Evolutionary conservation across 2,888 invertebrate species (phyloP).

Genomic region (Nephrotoma guestfalica): DNA sequence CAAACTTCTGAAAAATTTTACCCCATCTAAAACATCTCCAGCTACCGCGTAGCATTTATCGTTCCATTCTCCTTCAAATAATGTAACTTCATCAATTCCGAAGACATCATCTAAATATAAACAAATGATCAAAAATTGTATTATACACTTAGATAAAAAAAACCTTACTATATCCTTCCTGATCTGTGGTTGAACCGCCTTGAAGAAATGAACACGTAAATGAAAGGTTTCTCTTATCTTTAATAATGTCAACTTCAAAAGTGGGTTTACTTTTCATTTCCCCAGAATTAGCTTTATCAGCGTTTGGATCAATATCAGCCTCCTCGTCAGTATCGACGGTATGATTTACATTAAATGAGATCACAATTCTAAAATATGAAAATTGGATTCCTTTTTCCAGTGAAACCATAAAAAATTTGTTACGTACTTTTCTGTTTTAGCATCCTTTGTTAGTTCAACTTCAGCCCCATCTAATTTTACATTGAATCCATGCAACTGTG

Average conservation of each 20-base stretch:
- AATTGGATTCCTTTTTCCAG: constrained; percentile 6
- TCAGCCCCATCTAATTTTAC: constrained; percentile 70
- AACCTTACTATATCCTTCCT: constrained; percentile 54
- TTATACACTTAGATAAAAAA: not conserved
- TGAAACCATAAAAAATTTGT: not conserved
- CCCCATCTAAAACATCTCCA: constrained; percentile 90
- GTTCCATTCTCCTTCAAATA: constrained; percentile 76
- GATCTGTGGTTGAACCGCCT: constrained; percentile 35
- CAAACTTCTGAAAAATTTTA: constrained; percentile 35
- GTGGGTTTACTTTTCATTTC: constrained; percentile 85
- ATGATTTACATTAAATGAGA: constrained; percentile 88
- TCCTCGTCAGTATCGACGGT: constrained; percentile 75
- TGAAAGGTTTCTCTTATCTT: constrained; percentile 61
- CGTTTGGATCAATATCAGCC: constrained; percentile 42
- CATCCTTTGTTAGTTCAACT: constrained; percentile 62
- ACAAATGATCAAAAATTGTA: not conserved
- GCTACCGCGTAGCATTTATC: constrained; percentile 81
- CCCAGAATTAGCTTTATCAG: constrained; percentile 57
- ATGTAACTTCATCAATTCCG: constrained; percentile 84
- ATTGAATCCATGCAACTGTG: constrained; percentile 66
- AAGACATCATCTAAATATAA: constrained; percentile 64
- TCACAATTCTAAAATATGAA: constrained; percentile 42
- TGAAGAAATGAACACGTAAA: constrained; percentile 74
- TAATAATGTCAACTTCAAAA: constrained; percentile 75
- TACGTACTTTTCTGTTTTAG: constrained; percentile 54